Evolutionary conservation across 2,888 invertebrate genomes (phyloP), one percentile per base, ranked within the genome.

Genomic region (Andrena dorsata): DNA sequence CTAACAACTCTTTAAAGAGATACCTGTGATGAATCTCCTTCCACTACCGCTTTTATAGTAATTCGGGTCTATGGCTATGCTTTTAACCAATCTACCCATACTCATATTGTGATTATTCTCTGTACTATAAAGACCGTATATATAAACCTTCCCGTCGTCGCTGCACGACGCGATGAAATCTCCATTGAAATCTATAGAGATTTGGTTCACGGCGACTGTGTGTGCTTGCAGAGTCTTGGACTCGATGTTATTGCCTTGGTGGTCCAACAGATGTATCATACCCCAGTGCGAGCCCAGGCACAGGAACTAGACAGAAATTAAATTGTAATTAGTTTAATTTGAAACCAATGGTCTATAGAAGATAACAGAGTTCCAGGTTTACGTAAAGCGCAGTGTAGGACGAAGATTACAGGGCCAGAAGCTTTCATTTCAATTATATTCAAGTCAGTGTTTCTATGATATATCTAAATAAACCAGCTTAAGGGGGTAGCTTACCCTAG

Each of bases 281-380:
- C 99, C 99, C 96, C 97, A 98, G 92, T 98, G 97, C 16, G 98
- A 98, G 32, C 99, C 99, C 83, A 99, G 94, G 90, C 98, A 98
- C 70, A 99, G 95, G 94, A 99, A 98, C 97, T 97, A 89, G 66
- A 94, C 92, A 0, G 41, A 16, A 41, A 16, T 16, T 41, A 41
- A 41, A 41, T 41, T 5, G 41, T 5, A 13, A 41, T 0, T 5
- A 5, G 4, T 16, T 41, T 5, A 41, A 41, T 16, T 41, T 16
- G 5, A 41, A 16, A 60, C 6, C n/a, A 65, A 6, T 47, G 2
- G 13, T 51, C 53, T 30, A 23, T 74, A 30, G 2, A 56, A 23
- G 13, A 20, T 35, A 49, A 28, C 60, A 20, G 13, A 60, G n/a
- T 32, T n/a, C 23, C 13, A 26, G 41, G 13, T 41, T 41, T 28